Conservation (phyloP, 2,113 vertebrate species). For the Myotis davidii region DNA sequence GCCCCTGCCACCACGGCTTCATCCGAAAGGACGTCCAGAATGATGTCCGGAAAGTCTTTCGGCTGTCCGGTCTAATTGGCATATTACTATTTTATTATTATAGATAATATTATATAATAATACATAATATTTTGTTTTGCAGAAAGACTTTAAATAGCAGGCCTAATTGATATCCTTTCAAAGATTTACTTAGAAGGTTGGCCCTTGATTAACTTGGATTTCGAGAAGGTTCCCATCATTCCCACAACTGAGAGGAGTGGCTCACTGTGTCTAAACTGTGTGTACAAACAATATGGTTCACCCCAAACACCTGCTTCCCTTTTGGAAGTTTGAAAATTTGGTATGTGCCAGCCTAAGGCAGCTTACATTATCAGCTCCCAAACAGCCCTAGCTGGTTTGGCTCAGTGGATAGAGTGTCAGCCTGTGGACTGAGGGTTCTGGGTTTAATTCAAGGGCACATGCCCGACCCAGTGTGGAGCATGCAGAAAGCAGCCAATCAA, state of each 20-base stretch:
- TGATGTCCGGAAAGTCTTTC: too few relatives aligned
- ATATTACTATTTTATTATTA: too few relatives aligned
- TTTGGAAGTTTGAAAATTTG: background rate
- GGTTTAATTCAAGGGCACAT: too few relatives aligned
- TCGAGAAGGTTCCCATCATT: background rate
- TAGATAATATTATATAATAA: background rate
- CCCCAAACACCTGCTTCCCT: background rate
- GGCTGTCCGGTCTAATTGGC: too few relatives aligned
- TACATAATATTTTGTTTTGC: background rate
- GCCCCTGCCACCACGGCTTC: too few relatives aligned
- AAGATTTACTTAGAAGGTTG: background rate
- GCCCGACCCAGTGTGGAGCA: too few relatives aligned
- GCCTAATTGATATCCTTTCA: background rate
- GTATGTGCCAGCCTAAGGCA: background rate
- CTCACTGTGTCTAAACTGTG: background rate
- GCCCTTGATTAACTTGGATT: background rate
- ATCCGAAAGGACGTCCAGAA: too few relatives aligned
- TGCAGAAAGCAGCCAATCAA: too few relatives aligned
- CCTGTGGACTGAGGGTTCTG: too few relatives aligned
- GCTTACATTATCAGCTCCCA: background rate
- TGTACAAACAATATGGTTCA: background rate
- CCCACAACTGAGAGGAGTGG: background rate
- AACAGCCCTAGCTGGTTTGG: too few relatives aligned
- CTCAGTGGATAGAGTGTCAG: too few relatives aligned
- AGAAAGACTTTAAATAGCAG: background rate